phyloP scores from a whole-genome alignment of 2,113 vertebrate genomes.

The Pelusios castaneus region DNA sequence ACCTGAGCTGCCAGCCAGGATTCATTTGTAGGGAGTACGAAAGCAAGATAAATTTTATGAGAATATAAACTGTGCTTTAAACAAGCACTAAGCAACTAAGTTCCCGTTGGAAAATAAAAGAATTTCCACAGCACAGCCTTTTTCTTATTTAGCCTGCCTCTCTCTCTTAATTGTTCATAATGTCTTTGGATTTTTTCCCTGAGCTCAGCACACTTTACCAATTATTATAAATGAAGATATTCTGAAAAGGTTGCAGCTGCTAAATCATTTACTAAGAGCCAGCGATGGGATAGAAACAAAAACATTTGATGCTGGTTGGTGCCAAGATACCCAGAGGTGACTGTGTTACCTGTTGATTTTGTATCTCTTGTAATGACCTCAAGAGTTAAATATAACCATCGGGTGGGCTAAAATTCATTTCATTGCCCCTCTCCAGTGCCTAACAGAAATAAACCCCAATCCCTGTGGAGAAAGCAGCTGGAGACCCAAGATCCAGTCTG shows the following conservation, averaged over 20 bases:
- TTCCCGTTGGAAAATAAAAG: neutral
- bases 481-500: too few species aligned
- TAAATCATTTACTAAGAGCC: neutral
- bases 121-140: conserved; percentile 1
- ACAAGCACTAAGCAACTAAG: accelerated
- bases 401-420: too few species aligned
- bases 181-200: neutral
- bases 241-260: neutral
- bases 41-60: neutral
- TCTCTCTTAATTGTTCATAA: neutral
- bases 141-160: neutral
- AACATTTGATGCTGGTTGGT: neutral
- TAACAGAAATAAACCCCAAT: too few species aligned
- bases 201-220: neutral
- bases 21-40: neutral
- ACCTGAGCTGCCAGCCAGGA: neutral
- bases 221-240: neutral
- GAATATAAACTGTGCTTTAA: neutral
- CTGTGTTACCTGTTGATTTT: neutral
- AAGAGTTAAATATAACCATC: neutral
- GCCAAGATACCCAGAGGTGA: conserved; percentile 18
- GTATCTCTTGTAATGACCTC: neutral
- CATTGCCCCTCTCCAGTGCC: too few species aligned
- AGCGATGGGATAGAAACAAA: neutral
- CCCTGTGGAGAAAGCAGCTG: too few species aligned